Evolutionary conservation across 2,888 invertebrate genomes (phyloP), one percentile per base, ranked within the genome.

Genomic region (Andrena bicolor): DNA sequence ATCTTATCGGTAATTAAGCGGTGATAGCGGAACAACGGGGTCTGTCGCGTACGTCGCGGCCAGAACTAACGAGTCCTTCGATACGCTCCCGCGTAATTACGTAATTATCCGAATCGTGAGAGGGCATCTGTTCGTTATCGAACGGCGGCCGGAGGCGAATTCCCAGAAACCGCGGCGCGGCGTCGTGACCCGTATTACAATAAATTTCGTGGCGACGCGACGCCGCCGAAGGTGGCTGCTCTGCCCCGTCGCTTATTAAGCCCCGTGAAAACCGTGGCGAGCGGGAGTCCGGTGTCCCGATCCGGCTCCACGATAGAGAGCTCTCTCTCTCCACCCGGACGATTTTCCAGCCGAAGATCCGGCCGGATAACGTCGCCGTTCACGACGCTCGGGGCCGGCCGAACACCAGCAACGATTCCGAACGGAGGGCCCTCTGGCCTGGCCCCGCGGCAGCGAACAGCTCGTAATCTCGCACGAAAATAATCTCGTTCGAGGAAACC

Each of bases 401-500:
- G n/a, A 53, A 20, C 28, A 2, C 20, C 16, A 0, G 28, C 23
- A 30, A 1, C 49, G 32, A 32, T 32, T 48, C 41, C 41, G n/a
- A 60, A 13, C 28, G 23, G 16, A n/a, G n/a, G n/a, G 3, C 8
- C 16, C 1, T 1, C 23, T 41, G 4, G 28, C 49, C 26, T 8
- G 16, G 23, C 23, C 28, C 26, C 35, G 2, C 32, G 60, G 58
- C 32, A 49, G 58, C 32, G 30, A 61, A 60, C 16, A 35, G 28
- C 60, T 48, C 32, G 71, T 82, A 79, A 80, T 82, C 82, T 70
- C 70, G 75, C 70, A 75, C 82, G 70, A 75, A 76, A 80, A 80
- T 82, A 80, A 82, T 80, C 72, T 72, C 65, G 51, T 65, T 70
- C 77, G 76, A 72, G 68, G 82, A 48, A 56, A 56, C 60, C 63